Conservation (phyloP, 1,140 invertebrate species). For the Leguminivora glycinivorella region DNA sequence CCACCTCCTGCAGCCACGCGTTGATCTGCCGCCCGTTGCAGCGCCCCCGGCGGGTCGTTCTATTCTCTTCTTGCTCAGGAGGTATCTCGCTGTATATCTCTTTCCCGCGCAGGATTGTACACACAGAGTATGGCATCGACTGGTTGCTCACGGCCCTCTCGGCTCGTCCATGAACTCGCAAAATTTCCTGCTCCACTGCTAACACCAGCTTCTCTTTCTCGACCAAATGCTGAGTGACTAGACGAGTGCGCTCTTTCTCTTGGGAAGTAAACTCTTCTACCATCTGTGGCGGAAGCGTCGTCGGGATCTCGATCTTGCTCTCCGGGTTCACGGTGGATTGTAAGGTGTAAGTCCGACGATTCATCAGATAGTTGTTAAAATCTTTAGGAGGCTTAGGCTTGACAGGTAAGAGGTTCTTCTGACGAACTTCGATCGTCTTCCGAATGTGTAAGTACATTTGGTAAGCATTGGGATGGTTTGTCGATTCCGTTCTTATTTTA, state of each 20-base stretch:
- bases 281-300: conserved; percentile 83
- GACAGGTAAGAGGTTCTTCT: conserved; percentile 88
- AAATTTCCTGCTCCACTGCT: conserved; percentile 94
- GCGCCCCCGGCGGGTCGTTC: conserved; percentile 87
- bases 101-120: conserved; percentile 92
- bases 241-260: conserved; percentile 85
- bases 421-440: conserved; percentile 89
- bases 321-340: conserved; percentile 87
- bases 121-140: conserved; percentile 89
- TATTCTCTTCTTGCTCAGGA: conserved; percentile 93
- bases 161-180: conserved; percentile 92
- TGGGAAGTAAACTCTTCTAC: conserved; percentile 90
- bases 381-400: conserved; percentile 94
- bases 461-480: conserved; percentile 86
- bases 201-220: conserved; percentile 95
- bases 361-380: conserved; percentile 95
- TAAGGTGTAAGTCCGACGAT: conserved; percentile 92
- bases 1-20: conserved; percentile 95
- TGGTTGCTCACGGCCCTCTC: conserved; percentile 93
- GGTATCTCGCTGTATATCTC: conserved; percentile 94
- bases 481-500: conserved; percentile 40
- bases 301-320: conserved; percentile 85
- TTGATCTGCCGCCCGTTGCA: conserved; percentile 94
- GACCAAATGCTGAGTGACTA: conserved; percentile 88
- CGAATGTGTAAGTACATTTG: conserved; percentile 94